Evolutionary conservation across 2,888 invertebrate genomes (phyloP), one percentile per base, ranked within the genome.

Genomic region (Margaritifera margaritifera): DNA sequence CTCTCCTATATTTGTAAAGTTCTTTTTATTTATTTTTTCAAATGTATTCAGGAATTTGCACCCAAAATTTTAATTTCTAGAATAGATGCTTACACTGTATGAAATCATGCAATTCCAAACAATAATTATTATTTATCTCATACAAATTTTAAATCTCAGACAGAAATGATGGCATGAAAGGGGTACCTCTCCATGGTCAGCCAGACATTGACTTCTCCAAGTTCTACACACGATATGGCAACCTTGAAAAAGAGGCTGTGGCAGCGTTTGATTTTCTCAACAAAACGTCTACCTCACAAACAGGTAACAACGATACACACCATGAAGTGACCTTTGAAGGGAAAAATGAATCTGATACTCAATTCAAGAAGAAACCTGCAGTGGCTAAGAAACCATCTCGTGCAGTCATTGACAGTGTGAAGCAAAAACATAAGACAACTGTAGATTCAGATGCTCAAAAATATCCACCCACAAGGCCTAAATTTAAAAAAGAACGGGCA

Each of bases 181-280:
- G 57, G 53, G 58, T 62, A 50, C 22, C 59, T 53, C 22, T 59
- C 25, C 53, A 59, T 50, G 31, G 62, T 20, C 62, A 82, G n/a
- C 78, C 81, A 50, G 68, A 69, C 15, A 58, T 83, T 6, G 81
- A 84, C 53, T 77, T 86, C 66, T 73, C 72, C 27, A 79, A 71
- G 50, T 81, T 84, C 66, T 85, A 80, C 69, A 67, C 71, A 5
- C 69, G 81, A 24, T 86, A 77, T 69, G 82, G 79, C 61, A 80
- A 82, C 58, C 75, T 77, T 27, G 86, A 86, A 67, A 73, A 82
- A 58, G 82, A 84, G 31, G 84, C 85, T 24, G 78, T 85, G 24
- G 80, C 85, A 22, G 83, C 84, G 22, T 86, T 84, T 64, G 82
- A 85, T 63, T 85, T 84, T 68, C 75, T 86, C 3, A 71, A 86